Percentiles rank a stretch among this genome's conserved stretches.
Conservation (phyloP, 2,888 invertebrate genomes). For the Agapostemon virescens region DNA sequence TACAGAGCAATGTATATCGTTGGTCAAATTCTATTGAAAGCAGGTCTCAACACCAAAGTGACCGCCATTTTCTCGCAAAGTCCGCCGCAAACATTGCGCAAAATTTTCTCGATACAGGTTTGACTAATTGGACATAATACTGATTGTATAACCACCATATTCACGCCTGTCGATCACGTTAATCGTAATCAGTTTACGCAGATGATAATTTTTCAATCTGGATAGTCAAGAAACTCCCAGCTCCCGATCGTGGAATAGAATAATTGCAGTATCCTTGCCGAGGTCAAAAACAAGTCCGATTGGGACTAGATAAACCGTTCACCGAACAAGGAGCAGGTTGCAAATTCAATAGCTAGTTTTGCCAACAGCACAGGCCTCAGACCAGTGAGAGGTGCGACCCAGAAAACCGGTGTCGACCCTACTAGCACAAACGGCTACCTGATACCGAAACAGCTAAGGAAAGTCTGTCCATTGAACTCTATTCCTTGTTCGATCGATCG, state of each 20-base stretch:
- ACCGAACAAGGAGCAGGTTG: slow-evolving; percentile 51
- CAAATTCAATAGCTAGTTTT: slow-evolving; percentile 66
- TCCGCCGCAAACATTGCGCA: too few relatives aligned
- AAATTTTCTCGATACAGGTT: too few relatives aligned
- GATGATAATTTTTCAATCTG: neutral
- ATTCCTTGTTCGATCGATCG: slow-evolving; percentile 31
- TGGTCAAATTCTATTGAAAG: too few relatives aligned
- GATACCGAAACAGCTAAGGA: slow-evolving; percentile 65
- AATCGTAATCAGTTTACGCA: neutral
- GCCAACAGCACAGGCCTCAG: slow-evolving; percentile 57
- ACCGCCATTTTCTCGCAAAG: too few relatives aligned
- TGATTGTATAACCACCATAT: neutral
- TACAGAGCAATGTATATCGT: too few relatives aligned
- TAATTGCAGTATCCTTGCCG: slow-evolving; percentile 46
- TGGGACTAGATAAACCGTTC: slow-evolving; percentile 59
- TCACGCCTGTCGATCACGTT: neutral
- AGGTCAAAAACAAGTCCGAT: slow-evolving; percentile 58
- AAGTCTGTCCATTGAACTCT: slow-evolving; percentile 62
- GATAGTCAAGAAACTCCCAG: neutral
- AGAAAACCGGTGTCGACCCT: slow-evolving; percentile 60
- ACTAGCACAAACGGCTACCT: slow-evolving; percentile 56
- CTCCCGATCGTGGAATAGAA: neutral
- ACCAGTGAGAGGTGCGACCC: slow-evolving; percentile 73
- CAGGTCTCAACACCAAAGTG: too few relatives aligned
- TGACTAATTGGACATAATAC: neutral